Base-by-base conservation (phyloP, 1,140 invertebrate genomes). In the Calliopsis andreniformis region DNA sequence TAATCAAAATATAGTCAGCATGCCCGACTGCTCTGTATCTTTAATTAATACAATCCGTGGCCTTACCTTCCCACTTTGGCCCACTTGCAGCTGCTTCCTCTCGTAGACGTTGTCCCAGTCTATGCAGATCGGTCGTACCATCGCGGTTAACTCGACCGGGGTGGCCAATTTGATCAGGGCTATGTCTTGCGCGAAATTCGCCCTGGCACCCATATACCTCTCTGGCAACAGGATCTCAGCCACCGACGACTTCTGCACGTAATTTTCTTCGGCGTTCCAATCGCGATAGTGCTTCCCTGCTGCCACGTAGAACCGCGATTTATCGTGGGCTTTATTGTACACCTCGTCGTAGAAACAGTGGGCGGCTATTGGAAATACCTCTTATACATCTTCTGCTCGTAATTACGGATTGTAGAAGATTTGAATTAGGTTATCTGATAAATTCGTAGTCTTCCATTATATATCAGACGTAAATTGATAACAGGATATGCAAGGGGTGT, bases 281-380 rank as follows among this genome's bases (percentile, higher is more conserved):
- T 68, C 71, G 0, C 92, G 84, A 75, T 91, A 90, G 35, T 91
- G 85, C 72, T 93, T 93, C 7, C 91, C 92, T 0, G 85, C 86
- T 1, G 90, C 91, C 5, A 93, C 84, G 0, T 86, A 87, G 80
- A 83, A 93, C 7, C 83, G 64, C 2, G 80, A 66, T 0, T 87
- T 32, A 18, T 75, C 76, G 0, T 85, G 78, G 0, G 76, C 43
- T 35, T 73, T 62, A 42, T 80, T 83, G 12, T 76, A 69, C 5
- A 45, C 43, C 35, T 91, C 91, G 14, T 87, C 85, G 88, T 90
- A 93, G 71, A 93, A 92, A 63, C 92, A 93, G 58, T 93, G 92
- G 0, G 92, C 92, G 7, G 90, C 92, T 92, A 73, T 58, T 42
- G 55, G 25, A 18, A 42, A 32, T 53, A 58, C 23, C 14, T 59